Base-by-base conservation (phyloP, 2,888 invertebrate species). In the Laothoe populi region DNA sequence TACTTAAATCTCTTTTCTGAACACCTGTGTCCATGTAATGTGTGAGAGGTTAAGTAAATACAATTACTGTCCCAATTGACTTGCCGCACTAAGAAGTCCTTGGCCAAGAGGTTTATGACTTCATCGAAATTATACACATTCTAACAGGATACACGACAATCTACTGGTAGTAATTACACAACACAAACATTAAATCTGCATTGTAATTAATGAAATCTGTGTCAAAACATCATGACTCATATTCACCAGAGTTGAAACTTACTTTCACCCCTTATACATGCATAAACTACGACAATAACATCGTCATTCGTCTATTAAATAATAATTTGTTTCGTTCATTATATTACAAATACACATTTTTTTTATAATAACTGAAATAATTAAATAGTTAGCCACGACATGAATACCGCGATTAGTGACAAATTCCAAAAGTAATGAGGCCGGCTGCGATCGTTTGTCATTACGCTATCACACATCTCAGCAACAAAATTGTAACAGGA, bases 351-450 rank as follows among this genome's bases (percentile, higher is more conserved):
- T n/a, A n/a, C n/a, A n/a, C n/a, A n/a, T n/a, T n/a, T n/a, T n/a
- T n/a, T n/a, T n/a, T n/a, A n/a, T n/a, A n/a, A n/a, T n/a, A n/a
- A n/a, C n/a, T n/a, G n/a, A n/a, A n/a, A n/a, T n/a, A n/a, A n/a
- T n/a, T n/a, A n/a, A n/a, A n/a, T n/a, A n/a, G n/a, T n/a, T n/a
- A n/a, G n/a, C n/a, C n/a, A n/a, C n/a, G n/a, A n/a, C 19, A 31
- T 1, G 53, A 53, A 35, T 4, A 35, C 35, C n/a, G 26, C 3
- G 16, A 16, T 4, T 10, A 19, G 19, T 35, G 11, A 19, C 11
- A 53, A 31, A 53, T 35, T 53, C 53, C 35, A 53, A 53, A 49
- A 3, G 26, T 49, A 16, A 49, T 49, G n/a, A 53, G 35, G 53
- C 53, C 53, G 53, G 53, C 35, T 35, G 53, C 11, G 53, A 4